Percentiles rank a stretch among this genome's conserved stretches.
These are phyloP conservation scores for Nematolebias whitei DNA, from an alignment of 2,113 vertebrate species.

Conservation along the genomic window DNA sequence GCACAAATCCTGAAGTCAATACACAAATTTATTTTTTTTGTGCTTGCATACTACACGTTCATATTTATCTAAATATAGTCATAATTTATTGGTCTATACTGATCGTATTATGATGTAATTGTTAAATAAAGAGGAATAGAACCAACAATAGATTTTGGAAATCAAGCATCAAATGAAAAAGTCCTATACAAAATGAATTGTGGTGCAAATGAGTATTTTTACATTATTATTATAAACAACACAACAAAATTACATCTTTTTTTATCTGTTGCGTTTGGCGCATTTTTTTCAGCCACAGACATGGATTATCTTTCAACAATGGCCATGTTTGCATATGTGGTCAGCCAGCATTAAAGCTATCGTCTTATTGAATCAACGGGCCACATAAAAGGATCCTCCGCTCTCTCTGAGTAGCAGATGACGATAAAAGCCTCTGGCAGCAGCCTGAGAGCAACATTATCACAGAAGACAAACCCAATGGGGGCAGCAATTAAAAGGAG, in stretches of 20 bases:
- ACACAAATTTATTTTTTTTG: not conserved
- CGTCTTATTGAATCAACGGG: conserved; percentile 63
- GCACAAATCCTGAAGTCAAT: not conserved
- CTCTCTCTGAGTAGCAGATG: conserved; percentile 30
- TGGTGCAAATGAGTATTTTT: not conserved
- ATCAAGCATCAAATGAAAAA: conserved; percentile 4
- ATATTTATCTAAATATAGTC: too few relatives aligned
- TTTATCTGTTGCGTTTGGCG: not conserved
- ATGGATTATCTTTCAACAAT: not conserved
- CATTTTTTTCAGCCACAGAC: conserved; percentile 11
- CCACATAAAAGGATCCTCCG: conserved; percentile 52
- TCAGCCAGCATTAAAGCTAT: conserved; percentile 28
- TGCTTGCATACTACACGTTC: not conserved
- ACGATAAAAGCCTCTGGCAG: conserved; percentile 45
- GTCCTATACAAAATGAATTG: not conserved
- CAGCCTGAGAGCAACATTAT: conserved; percentile 43
- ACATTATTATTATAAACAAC: not conserved
- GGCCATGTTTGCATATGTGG: conserved; percentile 30
- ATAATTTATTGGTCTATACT: too few relatives aligned
- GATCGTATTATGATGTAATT: too few relatives aligned
- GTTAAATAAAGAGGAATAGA: too few relatives aligned
- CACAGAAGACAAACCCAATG: conserved; percentile 34
- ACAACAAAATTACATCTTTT: not conserved
- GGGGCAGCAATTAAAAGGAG: conserved; percentile 32
- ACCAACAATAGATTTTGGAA: too few relatives aligned